Evolutionary conservation across 2,797 vertebrate species (phyloP).

Genomic region (Enteromius paludinosus): DNA sequence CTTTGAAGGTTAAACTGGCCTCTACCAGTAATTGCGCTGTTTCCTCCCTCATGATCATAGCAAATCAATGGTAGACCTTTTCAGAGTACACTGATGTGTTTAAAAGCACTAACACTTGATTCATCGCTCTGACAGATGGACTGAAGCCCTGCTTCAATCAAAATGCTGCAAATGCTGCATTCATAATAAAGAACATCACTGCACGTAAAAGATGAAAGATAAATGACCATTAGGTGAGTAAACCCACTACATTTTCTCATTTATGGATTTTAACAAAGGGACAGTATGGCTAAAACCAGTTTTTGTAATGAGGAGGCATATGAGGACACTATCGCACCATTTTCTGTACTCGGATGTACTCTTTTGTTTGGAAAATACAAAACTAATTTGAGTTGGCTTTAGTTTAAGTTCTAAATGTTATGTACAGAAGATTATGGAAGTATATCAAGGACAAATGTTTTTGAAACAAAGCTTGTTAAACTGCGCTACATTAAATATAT

Average conservation of each 20-base stretch:
- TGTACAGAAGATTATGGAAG: not conserved
- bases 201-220: constrained; percentile 5
- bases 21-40: constrained; percentile 66
- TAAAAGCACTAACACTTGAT: constrained; percentile 42
- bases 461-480: not conserved
- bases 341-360: not conserved
- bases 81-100: constrained; percentile 31
- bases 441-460: not conserved
- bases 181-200: constrained; percentile 16
- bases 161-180: constrained; percentile 1
- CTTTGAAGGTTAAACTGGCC: constrained; percentile 79
- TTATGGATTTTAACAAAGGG: constrained; percentile 10
- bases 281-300: not conserved
- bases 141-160: constrained; percentile 26
- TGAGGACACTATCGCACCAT: not conserved
- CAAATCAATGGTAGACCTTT: constrained; percentile 63
- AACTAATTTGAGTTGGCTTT: not conserved
- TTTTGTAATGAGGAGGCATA: not conserved
- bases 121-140: constrained; percentile 39
- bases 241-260: not conserved
- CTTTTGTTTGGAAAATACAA: not conserved
- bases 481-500: not conserved
- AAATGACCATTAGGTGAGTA: constrained; percentile 3
- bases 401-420: not conserved
- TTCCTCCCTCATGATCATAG: constrained; percentile 62